A percentile compares a stretch with the other conserved stretches of the same genome.
phyloP scores from a whole-genome alignment of 2,797 vertebrate species.

The Oceanodroma leucorhoa region DNA sequence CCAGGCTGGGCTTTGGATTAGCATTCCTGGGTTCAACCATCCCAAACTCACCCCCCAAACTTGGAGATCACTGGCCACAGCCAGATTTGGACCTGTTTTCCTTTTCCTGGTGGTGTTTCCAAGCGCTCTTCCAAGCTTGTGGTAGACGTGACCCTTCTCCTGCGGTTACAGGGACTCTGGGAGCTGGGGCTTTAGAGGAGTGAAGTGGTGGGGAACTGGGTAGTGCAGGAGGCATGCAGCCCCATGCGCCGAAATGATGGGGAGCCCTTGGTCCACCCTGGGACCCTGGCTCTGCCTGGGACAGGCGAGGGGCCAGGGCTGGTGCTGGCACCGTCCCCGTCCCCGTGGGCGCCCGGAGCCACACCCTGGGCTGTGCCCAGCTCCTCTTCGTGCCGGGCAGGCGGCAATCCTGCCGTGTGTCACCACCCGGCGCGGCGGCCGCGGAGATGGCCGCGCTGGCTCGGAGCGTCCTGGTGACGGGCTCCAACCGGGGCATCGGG shows the following conservation, averaged over 20 bases:
- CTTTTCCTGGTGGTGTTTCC: not conserved
- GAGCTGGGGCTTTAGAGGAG: not conserved
- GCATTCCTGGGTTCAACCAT: not conserved
- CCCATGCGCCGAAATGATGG: accelerated
- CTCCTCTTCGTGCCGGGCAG: not conserved
- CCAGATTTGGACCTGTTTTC: not conserved
- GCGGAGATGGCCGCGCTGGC: not conserved
- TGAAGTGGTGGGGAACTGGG: not conserved
- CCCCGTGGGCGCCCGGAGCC: not conserved
- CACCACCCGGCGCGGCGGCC: accelerated
- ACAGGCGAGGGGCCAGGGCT: not conserved
- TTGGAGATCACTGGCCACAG: not conserved
- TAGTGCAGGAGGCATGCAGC: accelerated
- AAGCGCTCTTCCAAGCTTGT: not conserved
- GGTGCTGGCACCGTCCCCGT: not conserved
- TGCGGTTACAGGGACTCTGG: not conserved
- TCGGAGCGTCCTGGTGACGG: not conserved
- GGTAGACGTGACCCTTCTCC: not conserved
- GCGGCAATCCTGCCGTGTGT: not conserved
- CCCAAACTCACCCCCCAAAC: not conserved
- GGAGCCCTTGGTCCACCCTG: not conserved
- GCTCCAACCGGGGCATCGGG: not conserved
- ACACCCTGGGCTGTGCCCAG: not conserved
- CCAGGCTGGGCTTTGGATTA: not conserved
- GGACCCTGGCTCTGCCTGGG: not conserved